phyloP scores from a whole-genome alignment of 2,888 invertebrate genomes.

The Beris morrisii region DNA sequence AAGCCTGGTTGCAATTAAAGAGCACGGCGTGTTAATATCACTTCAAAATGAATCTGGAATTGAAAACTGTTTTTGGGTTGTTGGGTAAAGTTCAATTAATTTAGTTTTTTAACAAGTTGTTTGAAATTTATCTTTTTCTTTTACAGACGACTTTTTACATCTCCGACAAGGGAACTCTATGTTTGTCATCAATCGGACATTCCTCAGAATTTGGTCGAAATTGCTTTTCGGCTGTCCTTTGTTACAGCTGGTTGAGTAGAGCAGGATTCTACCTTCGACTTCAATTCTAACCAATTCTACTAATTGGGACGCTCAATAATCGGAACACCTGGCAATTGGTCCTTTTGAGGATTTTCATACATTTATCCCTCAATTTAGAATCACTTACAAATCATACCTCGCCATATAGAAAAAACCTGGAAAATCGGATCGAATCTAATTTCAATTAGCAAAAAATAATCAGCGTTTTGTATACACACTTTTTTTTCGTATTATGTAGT shows the following conservation, averaged over 20 bases:
- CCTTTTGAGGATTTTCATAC: not conserved
- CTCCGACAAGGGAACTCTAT: slow-evolving; percentile 79
- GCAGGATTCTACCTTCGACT: too few species aligned
- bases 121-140: slow-evolving; percentile 43
- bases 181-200: slow-evolving; percentile 84
- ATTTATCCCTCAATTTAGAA: not conserved
- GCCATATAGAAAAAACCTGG: too few species aligned
- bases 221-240: slow-evolving; percentile 68
- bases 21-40: slow-evolving; percentile 77
- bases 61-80: slow-evolving; percentile 73
- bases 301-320: too few species aligned
- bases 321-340: not conserved
- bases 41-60: slow-evolving; percentile 51
- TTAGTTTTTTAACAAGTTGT: slow-evolving; percentile 1
- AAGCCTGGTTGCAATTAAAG: slow-evolving; percentile 77
- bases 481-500: too few species aligned
- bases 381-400: not conserved
- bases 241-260: slow-evolving; percentile 21
- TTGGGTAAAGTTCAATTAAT: slow-evolving; percentile 63
- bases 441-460: too few species aligned
- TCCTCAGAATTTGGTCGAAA: slow-evolving; percentile 86
- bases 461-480: too few species aligned
- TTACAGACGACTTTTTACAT: slow-evolving; percentile 72
- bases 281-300: too few species aligned
- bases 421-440: too few species aligned